Conservation (phyloP, 2,797 vertebrate genomes). For the Peromyscus nudipes region DNA sequence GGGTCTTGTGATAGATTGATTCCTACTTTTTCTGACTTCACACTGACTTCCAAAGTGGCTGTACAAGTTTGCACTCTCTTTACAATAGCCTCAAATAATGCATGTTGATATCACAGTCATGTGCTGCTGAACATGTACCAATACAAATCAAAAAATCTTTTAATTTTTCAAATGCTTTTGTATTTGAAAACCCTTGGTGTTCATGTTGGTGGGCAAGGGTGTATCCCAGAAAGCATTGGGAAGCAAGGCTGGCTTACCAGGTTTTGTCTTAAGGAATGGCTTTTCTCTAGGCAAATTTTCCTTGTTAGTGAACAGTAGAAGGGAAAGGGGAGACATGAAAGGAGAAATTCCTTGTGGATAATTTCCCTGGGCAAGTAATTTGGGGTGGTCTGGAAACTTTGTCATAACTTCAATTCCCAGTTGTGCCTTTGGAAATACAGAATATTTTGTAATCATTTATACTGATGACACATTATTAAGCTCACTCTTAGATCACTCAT, state of each 20-base stretch:
- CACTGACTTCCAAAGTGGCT: too few relatives aligned
- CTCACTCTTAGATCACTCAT: background rate
- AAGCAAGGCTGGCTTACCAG: background rate
- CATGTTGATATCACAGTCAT: background rate
- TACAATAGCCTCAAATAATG: too few relatives aligned
- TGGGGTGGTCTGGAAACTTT: background rate
- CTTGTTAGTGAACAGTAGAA: background rate
- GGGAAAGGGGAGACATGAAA: background rate
- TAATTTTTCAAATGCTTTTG: background rate
- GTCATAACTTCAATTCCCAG: background rate
- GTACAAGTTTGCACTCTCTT: too few relatives aligned
- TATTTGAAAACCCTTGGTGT: background rate
- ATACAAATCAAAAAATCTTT: background rate
- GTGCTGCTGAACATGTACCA: background rate
- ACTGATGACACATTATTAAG: conserved; percentile 23
- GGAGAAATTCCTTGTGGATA: background rate
- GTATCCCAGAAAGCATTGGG: fast-evolving
- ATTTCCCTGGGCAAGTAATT: background rate
- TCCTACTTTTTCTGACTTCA: too few relatives aligned
- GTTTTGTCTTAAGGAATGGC: background rate
- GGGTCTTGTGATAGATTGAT: too few relatives aligned
- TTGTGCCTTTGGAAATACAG: background rate
- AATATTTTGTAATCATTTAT: background rate
- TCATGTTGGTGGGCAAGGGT: background rate
- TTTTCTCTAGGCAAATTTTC: fast-evolving